Evolutionary conservation across 37 sponge, comb jelly and placozoan genomes (phyloP), one percentile per base, ranked within the genome.

Genomic region (Halichondria panicea): DNA sequence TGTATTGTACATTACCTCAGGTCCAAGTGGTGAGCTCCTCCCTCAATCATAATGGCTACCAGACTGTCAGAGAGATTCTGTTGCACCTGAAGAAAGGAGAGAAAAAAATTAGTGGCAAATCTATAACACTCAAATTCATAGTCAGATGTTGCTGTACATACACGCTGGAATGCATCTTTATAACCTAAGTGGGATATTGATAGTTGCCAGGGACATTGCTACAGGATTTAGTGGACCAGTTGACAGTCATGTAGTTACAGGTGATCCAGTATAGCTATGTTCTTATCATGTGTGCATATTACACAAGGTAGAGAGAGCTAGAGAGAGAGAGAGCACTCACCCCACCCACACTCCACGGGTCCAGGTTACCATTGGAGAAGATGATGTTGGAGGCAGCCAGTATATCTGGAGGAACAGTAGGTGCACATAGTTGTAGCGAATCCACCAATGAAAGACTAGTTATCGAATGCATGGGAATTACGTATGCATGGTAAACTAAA

Each of bases 21-120:
- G 43, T 96, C 97, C 35, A 96, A 62, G 61, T 96, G 97, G 63
- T 96, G 97, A 46, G 97, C 97, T 33, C 88, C 95, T 43, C 82
- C 88, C 9, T 89, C 74, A 27, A 96, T 96, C 0, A 80, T 21
- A 24, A 96, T 84, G 24, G 90, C 81, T 43, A 60, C 57, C 22
- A 95, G 60, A 5, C 77, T 84, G 25, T 83, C 81, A n/a, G 84
- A 68, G 28, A 79, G 44, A 63, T 66, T 68, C 53, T 80, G 31
- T 59, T 76, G 39, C 39, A 94, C 88, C 76, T 86, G 34, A 6
- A 64, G 32, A 55, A 28, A 13, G 45, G 46, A 1, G 4, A 34
- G 36, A 21, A 48, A 22, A 24, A n/a, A n/a, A n/a, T n/a, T n/a
- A n/a, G n/a, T n/a, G n/a, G n/a, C n/a, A n/a, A n/a, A n/a, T n/a